Evolutionary conservation across 2,797 vertebrate genomes (phyloP), one percentile per base, ranked within the genome.

Genomic region (Falco naumanni): DNA sequence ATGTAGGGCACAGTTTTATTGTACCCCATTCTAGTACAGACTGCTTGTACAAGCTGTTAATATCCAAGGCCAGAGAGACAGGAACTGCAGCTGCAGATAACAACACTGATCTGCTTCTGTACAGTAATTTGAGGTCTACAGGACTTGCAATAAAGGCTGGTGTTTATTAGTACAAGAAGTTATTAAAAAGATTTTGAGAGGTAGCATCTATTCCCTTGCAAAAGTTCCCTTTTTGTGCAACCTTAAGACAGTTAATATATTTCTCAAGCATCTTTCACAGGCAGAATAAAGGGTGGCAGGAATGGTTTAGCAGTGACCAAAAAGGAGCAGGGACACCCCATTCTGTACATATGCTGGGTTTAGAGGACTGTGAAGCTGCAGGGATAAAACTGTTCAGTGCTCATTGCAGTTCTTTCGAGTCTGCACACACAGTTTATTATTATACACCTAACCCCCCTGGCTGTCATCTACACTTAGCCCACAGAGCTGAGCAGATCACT

Each of bases 401-500:
- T 89, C n/a, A 19, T 8, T 43, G 71, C 78, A 65, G 37, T 64
- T 81, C 47, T 91, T 65, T 72, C 1, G 0, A 66, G 34, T 26
- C 51, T 84, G 31, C 69, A 84, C 66, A 65, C 64, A 29, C 15
- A 47, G 20, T 37, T 86, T 71, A 45, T 33, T 60, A 34, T 21
- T 20, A 29, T 6, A 72, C 45, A n/a, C 60, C 57, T 39, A 80
- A 28, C 34, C 87, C 87, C 81, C 77, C 89, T 21, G 31, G 34
- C 74, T 81, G 56, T 37, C 61, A 61, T 25, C 92, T 78, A 41
- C 51, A 11, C 34, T 18, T 59, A 96, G 74, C 87, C 89, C 51
- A 11, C 74, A 8, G 78, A 14, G 26, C 28, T 15, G 51, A 91
- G 54, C 81, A 57, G 43, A 77, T 59, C 88, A 97, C 98, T 98